Conservation (phyloP, 2,113 vertebrate genomes). For the Stegastes partitus region DNA sequence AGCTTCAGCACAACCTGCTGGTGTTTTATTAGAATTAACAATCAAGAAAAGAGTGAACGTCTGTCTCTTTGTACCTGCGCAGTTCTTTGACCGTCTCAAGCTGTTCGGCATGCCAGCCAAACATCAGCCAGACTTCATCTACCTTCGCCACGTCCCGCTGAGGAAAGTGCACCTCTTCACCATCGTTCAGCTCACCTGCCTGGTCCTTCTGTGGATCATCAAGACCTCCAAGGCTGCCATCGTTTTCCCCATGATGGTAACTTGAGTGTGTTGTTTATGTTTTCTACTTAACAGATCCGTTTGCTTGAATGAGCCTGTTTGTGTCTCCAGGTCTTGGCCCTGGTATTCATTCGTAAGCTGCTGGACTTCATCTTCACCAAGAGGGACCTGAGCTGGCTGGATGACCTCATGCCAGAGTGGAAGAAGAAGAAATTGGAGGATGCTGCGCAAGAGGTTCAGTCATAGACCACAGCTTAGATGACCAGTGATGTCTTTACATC, state of each 20-base stretch:
- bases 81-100: conserved; percentile 97
- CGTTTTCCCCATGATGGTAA: conserved; percentile 99
- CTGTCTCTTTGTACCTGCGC: conserved; percentile 14
- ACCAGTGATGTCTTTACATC: background rate
- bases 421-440: conserved; percentile 99
- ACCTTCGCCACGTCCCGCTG: conserved; percentile 96
- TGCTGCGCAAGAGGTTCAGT: conserved; percentile 92
- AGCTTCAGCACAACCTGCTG: conserved; percentile 20
- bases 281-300: conserved; percentile 21
- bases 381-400: conserved; percentile 97
- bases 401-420: conserved; percentile 99
- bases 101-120: conserved; percentile 98
- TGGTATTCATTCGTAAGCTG: conserved; percentile 97
- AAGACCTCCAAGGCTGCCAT: conserved; percentile 97
- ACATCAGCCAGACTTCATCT: conserved; percentile 99
- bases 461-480: background rate
- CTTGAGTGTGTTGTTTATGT: background rate
- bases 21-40: background rate
- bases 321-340: conserved; percentile 90
- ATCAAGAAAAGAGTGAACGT: background rate
- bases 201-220: conserved; percentile 96
- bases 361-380: conserved; percentile 97
- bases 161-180: conserved; percentile 99
- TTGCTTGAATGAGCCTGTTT: background rate
- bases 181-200: conserved; percentile 93